A percentile compares a stretch with the other conserved stretches of the same genome.
Evolutionary conservation across 2,888 invertebrate species (phyloP).

Genomic region (Brachypalpus laphriformis): DNA sequence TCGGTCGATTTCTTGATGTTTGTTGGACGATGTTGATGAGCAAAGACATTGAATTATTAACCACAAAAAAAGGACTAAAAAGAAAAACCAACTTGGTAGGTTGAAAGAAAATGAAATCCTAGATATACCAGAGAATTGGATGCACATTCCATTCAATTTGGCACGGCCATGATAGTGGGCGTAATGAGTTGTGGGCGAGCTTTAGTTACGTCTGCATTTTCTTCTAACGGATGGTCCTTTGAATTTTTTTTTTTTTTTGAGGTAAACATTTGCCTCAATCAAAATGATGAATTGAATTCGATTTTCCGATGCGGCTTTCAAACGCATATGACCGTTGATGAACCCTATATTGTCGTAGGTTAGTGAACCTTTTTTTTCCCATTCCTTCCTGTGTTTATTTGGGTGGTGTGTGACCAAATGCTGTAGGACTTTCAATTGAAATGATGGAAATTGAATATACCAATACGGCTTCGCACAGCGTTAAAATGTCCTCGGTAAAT

Average conservation of each 20-base stretch:
- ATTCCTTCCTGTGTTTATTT: not conserved
- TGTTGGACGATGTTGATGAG: conserved; percentile 24
- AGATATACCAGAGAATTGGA: conserved; percentile 26
- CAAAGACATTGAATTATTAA: conserved; percentile 58
- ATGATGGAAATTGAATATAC: not conserved
- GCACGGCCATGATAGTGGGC: conserved; percentile 15
- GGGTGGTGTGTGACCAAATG: not conserved
- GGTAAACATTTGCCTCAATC: conserved; percentile 55
- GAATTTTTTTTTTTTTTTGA: conserved; percentile 15
- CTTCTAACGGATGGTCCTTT: conserved; percentile 15
- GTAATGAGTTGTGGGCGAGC: conserved; percentile 19
- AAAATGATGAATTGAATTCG: conserved; percentile 45
- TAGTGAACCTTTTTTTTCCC: conserved; percentile 43
- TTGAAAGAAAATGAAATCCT: conserved; percentile 8
- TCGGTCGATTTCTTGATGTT: conserved; percentile 53
- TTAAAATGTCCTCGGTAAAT: not conserved
- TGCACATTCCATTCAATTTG: conserved; percentile 66
- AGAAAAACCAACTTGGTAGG: not conserved
- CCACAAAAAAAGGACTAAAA: not conserved
- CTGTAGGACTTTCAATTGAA: not conserved
- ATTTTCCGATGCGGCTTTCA: conserved; percentile 26
- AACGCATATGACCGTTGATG: conserved; percentile 47
- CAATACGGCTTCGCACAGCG: not conserved
- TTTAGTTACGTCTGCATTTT: not conserved
- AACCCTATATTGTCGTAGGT: conserved; percentile 49